Evolutionary conservation across 92 coral and sea anemone species (phyloP), one percentile per base, ranked within the genome.

Genomic region (Scolanthus callimorphus): DNA sequence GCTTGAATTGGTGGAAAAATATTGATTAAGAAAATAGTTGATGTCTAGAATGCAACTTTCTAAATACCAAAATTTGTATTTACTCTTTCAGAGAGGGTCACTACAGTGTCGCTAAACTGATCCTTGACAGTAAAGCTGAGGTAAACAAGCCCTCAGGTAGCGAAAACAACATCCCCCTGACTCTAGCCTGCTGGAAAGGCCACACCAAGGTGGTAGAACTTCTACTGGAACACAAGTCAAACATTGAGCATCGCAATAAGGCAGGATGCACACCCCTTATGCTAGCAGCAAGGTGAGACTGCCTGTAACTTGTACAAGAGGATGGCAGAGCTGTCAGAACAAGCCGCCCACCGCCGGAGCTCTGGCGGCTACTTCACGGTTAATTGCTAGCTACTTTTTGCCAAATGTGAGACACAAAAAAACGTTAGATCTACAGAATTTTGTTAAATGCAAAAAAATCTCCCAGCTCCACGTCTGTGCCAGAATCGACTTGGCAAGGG

Each of bases 101-200:
- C 63, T 86, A 84, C 29, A 88, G 90, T 73, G 98, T 92, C 34
- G 98, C 98, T 25, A 90, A 92, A 77, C 63, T 92, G 77, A 92
- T 92, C 57, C 88, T 88, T 11, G 98, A 92, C 60, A 88, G 94
- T 74, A 86, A 88, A 55, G 98, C 98, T 19, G 91, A 84, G 62
- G 98, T 92, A 3, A 92, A 92, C 52, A 90, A 90, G 8, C 98
- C 98, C 19, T 92, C 98, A 11, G 98, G 98, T 28, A 92, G 98
- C 75, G 98, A 92, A 63, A 92, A 92, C 67, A 92, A 92, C 55
- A 92, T 92, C 46, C 98, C 98, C 0, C 78, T 92, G 49, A 92
- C 98, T 15, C 78, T 92, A 71, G 92, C 98, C 46, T 92, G 98
- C 77, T 92, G 98, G 98, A 92, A 92, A 76, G 98, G 98, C 57